Evolutionary conservation across 1,140 invertebrate species (phyloP).

Genomic region (Sitophilus oryzae): DNA sequence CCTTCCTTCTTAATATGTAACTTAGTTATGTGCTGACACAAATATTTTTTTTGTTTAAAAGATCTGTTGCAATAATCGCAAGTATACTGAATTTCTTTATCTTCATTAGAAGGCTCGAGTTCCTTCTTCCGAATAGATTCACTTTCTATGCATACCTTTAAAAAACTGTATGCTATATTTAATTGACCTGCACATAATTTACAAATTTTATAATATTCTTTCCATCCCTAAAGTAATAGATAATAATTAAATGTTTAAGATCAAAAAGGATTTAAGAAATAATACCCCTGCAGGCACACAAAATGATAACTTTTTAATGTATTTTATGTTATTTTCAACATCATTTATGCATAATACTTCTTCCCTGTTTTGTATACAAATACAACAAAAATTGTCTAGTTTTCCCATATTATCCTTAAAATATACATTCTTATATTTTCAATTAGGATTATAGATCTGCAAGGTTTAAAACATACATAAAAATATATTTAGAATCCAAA

Average conservation of each 20-base stretch:
- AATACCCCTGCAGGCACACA: conserved; percentile 21
- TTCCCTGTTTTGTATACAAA: conserved; percentile 10
- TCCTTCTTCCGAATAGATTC: conserved; percentile 12
- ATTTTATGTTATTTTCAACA: conserved; percentile 15
- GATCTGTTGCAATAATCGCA: conserved; percentile 18
- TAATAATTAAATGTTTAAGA: conserved; percentile 1
- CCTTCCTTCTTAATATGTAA: conserved; percentile 8
- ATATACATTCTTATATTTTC: not conserved
- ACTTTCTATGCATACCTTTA: conserved; percentile 16
- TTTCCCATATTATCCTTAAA: conserved; percentile 3
- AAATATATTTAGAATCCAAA: too few species aligned
- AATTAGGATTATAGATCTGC: too few species aligned
- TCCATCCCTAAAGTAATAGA: conserved; percentile 17
- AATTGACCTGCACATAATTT: conserved; percentile 11
- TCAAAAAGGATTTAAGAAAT: not conserved
- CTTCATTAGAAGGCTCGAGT: not conserved
- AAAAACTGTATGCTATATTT: conserved; percentile 12
- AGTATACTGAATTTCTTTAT: conserved; percentile 4
- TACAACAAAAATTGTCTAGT: conserved; percentile 9
- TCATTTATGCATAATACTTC: not conserved
- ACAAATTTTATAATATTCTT: conserved; percentile 15
- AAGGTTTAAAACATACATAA: too few species aligned
- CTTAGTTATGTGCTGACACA: conserved; percentile 18
- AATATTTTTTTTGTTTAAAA: conserved; percentile 19
- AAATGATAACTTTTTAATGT: conserved; percentile 15